Conservation (phyloP, 2,113 vertebrate species). For the Gracilinanus agilis region DNA sequence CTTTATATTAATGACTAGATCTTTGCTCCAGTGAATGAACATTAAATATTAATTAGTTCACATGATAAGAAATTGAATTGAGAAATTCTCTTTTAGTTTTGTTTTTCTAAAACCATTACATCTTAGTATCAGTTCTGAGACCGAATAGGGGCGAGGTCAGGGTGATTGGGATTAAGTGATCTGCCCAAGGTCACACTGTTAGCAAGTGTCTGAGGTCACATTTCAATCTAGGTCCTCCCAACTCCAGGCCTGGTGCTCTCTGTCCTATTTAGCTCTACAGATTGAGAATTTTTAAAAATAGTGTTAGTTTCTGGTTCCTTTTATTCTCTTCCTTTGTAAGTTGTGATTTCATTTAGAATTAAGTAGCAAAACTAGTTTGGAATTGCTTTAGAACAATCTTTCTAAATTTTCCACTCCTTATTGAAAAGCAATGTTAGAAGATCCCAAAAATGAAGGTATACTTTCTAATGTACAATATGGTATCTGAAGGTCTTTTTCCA, state of each 20-base stretch:
- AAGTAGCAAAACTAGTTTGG: neutral
- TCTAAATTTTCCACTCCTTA: neutral
- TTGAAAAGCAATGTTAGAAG: slow-evolving; percentile 40
- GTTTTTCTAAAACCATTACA: no score
- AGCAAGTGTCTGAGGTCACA: no score
- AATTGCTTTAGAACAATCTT: slow-evolving; percentile 29
- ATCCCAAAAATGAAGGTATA: slow-evolving; percentile 9
- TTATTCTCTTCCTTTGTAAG: slow-evolving; percentile 34
- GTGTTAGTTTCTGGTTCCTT: neutral
- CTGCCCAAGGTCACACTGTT: no score
- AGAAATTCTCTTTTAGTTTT: neutral
- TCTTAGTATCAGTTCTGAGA: no score
- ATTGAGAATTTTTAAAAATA: neutral
- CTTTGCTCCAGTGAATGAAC: neutral
- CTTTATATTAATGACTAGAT: slow-evolving; percentile 31
- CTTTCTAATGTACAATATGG: neutral
- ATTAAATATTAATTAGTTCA: slow-evolving; percentile 21
- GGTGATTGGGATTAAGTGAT: no score
- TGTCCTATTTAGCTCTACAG: no score
- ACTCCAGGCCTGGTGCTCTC: no score
- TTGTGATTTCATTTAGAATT: neutral
- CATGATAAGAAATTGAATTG: neutral
- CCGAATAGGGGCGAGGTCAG: no score
- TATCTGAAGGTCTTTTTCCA: neutral
- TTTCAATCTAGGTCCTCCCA: no score